Evolutionary conservation across 1,140 invertebrate species (phyloP).

Genomic region (Aphidius gifuensis): DNA sequence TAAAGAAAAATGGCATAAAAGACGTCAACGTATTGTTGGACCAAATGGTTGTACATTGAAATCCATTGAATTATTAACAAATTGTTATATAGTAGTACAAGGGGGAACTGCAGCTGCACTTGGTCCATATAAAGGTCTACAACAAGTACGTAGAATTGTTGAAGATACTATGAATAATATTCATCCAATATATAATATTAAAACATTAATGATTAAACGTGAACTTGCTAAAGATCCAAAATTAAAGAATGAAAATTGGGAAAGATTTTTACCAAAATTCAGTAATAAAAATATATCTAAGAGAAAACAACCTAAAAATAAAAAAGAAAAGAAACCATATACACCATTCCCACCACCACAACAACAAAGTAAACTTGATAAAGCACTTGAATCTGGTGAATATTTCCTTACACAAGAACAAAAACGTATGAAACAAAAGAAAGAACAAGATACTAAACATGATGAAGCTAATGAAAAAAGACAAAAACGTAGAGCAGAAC

Average conservation of each 20-base stretch:
- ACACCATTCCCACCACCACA: conserved; percentile 97
- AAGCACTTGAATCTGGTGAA: conserved; percentile 90
- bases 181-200: conserved; percentile 99
- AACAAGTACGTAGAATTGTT: conserved; percentile 88
- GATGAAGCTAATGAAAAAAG: conserved; percentile 67
- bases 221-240: conserved; percentile 91
- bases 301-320: conserved; percentile 81
- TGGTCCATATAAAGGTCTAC: conserved; percentile 91
- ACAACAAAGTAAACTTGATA: conserved; percentile 90
- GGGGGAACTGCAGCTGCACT: conserved; percentile 96
- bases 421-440: conserved; percentile 67
- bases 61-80: conserved; percentile 95
- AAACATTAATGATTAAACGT: conserved; percentile 95
- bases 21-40: conserved; percentile 91
- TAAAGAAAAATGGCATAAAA: conserved; percentile 93
- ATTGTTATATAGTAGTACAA: conserved; percentile 96
- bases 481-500: conserved; percentile 73
- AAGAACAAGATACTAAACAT: conserved; percentile 74
- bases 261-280: conserved; percentile 94
- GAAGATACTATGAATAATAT: conserved; percentile 99
- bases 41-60: conserved; percentile 96
- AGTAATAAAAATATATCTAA: conserved; percentile 88
- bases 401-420: conserved; percentile 91
- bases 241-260: conserved; percentile 94
- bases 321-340: conserved; percentile 86